Percentiles rank a stretch among this genome's conserved stretches.
Evolutionary conservation across 1,140 invertebrate species (phyloP).

Genomic region (Amyelois transitella): DNA sequence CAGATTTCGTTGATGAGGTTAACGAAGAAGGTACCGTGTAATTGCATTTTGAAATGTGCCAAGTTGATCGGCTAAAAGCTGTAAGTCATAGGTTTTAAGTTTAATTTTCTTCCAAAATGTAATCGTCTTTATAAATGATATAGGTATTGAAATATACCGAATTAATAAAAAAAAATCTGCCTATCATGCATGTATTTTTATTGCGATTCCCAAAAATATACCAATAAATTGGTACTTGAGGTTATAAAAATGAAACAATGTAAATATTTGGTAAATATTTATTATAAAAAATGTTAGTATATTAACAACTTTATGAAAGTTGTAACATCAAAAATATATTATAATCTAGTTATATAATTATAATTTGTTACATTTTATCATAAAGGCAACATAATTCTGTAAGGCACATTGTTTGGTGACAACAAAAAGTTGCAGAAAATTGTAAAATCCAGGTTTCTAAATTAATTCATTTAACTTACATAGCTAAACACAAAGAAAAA

Average conservation of each 20-base stretch:
- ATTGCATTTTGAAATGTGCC: not conserved
- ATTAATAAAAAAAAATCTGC: not conserved
- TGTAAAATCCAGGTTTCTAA: not conserved
- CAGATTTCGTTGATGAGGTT: conserved; percentile 68
- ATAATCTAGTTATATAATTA: not conserved
- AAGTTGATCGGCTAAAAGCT: not conserved
- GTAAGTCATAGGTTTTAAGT: not conserved
- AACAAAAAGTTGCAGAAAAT: not conserved
- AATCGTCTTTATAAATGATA: not conserved
- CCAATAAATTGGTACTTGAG: no score
- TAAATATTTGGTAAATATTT: not conserved
- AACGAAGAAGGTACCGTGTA: conserved; percentile 29
- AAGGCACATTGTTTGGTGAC: not conserved
- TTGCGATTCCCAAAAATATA: no score
- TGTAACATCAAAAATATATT: conserved; percentile 4
- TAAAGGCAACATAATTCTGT: not conserved
- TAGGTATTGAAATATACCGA: not conserved
- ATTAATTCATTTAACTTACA: no score
- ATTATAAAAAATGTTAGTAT: conserved; percentile 4
- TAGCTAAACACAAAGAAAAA: no score
- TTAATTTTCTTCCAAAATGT: not conserved
- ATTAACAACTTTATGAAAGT: conserved; percentile 8
- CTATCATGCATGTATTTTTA: no score
- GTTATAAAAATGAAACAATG: not conserved
- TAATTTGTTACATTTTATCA: not conserved